Percentiles rank a stretch among this genome's conserved stretches.
Evolutionary conservation across 2,113 vertebrate genomes (phyloP).

Genomic region (Catagonus wagneri): DNA sequence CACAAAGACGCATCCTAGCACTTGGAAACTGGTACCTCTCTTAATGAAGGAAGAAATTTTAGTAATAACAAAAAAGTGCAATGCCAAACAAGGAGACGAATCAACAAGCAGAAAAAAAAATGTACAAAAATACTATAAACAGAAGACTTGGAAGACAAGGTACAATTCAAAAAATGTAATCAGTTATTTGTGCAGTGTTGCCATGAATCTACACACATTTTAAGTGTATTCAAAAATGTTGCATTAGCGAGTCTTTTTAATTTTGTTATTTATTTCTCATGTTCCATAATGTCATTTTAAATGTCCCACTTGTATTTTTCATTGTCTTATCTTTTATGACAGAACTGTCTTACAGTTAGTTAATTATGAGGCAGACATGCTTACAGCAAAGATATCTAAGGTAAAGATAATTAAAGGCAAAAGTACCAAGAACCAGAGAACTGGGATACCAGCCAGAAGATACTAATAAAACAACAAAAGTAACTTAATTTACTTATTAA

Average conservation of each 20-base stretch:
- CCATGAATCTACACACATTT: not conserved
- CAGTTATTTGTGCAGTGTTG: not conserved
- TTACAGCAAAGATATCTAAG: not conserved
- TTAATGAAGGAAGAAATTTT: not conserved
- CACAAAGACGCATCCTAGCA: not conserved
- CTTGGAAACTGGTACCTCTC: not conserved
- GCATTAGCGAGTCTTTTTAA: not conserved
- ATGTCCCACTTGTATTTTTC: not conserved
- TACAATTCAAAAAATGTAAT: not conserved
- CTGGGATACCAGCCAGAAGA: not conserved
- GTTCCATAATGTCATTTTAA: not conserved
- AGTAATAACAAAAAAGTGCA: not conserved
- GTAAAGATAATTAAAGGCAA: not conserved
- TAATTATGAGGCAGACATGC: not conserved
- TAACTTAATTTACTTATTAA: not conserved
- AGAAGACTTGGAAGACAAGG: not conserved
- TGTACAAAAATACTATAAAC: not conserved
- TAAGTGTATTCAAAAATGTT: not conserved
- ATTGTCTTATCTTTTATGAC: not conserved
- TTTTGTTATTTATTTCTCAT: not conserved
- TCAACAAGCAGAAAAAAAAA: not conserved
- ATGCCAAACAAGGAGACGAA: not conserved
- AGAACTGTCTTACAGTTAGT: not conserved
- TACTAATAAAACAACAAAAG: not conserved
- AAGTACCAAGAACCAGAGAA: not conserved